phyloP scores from a whole-genome alignment of 2,113 vertebrate species.

The Elgaria multicarinata region DNA sequence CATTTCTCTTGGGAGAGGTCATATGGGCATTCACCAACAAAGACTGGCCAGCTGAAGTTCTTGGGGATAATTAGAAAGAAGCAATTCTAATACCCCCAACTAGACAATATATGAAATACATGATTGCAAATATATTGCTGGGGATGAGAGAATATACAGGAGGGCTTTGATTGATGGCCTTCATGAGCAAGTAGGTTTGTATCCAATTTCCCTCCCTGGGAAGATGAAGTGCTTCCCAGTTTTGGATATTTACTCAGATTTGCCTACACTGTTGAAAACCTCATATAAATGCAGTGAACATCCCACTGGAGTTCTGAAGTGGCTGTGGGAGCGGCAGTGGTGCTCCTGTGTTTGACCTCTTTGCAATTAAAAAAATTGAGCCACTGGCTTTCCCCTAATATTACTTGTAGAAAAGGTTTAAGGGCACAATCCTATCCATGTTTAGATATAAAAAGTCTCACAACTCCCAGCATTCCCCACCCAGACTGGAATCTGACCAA shows the following conservation, averaged over 20 bases:
- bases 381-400: not conserved
- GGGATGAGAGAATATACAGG: not conserved
- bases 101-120: not conserved
- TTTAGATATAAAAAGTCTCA: too few species aligned
- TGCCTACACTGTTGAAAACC: not conserved
- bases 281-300: not conserved
- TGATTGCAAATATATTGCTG: not conserved
- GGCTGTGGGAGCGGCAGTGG: not conserved
- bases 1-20: conserved; percentile 39
- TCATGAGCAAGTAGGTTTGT: not conserved
- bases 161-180: not conserved
- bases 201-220: not conserved
- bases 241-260: not conserved
- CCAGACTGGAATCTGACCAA: too few species aligned
- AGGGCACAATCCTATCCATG: too few species aligned
- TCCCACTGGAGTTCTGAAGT: not conserved
- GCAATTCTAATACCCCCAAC: not conserved
- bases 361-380: not conserved
- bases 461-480: too few species aligned
- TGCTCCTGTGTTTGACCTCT: not conserved
- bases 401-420: not conserved
- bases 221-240: not conserved
- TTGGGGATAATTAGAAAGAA: conserved; percentile 45
- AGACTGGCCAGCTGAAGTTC: conserved; percentile 44
- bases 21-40: conserved; percentile 47